Conservation (phyloP, 2,797 vertebrate genomes). For the Sebastes miniatus region DNA sequence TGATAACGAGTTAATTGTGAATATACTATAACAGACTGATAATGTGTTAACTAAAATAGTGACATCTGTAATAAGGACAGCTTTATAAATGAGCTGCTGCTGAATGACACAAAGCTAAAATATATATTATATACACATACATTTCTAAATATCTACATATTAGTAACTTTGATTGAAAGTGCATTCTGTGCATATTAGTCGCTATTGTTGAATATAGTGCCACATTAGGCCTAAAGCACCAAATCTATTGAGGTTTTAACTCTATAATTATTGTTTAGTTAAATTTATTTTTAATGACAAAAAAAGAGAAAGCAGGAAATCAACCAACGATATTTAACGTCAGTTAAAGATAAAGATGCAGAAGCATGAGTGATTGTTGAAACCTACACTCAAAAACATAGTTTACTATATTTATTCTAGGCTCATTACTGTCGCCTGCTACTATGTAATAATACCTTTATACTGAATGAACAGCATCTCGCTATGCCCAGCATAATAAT, state of each 20-base stretch:
- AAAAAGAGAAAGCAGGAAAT: background rate
- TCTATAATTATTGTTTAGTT: background rate
- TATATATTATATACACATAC: background rate
- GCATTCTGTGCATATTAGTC: background rate
- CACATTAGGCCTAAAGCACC: no score
- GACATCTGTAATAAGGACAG: background rate
- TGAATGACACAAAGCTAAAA: background rate
- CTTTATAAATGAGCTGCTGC: background rate
- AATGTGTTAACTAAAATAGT: background rate
- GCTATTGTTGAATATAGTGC: background rate
- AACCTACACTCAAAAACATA: background rate
- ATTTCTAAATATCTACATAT: background rate
- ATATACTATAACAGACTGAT: background rate
- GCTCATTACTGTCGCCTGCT: accelerated
- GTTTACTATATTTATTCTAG: background rate
- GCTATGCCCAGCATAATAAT: background rate
- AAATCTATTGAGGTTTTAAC: no score
- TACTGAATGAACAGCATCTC: background rate
- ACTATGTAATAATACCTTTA: background rate
- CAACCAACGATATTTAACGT: background rate
- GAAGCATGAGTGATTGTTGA: background rate
- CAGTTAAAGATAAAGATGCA: background rate
- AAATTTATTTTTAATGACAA: background rate
- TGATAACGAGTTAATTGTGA: background rate
- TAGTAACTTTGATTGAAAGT: background rate